Conservation (phyloP, 2,888 invertebrate species). For the Ganaspis brasiliensis region DNA sequence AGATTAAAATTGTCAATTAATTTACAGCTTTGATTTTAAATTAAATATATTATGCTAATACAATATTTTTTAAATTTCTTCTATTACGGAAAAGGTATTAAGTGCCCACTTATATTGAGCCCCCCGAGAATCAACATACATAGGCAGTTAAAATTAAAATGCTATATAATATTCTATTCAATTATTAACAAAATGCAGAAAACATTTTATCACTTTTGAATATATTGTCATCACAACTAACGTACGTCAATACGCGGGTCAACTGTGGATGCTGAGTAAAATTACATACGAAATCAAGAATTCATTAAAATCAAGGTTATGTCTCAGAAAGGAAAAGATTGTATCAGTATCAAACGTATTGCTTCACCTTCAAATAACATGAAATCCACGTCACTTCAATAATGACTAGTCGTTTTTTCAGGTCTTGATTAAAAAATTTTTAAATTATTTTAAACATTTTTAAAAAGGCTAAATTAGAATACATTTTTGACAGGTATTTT, state of each 20-base stretch:
- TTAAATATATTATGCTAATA: too few species aligned
- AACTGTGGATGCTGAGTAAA: conserved; percentile 19
- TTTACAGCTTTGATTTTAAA: too few species aligned
- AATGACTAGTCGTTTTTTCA: neutral
- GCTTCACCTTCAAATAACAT: conserved; percentile 29
- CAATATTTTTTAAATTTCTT: neutral
- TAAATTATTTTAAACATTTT: conserved; percentile 2
- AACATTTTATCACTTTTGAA: too few species aligned
- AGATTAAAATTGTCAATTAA: neutral
- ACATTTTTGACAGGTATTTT: neutral
- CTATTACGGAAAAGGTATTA: too few species aligned
- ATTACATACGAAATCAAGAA: conserved; percentile 39
- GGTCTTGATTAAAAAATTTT: neutral
- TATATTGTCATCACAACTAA: too few species aligned
- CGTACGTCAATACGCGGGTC: too few species aligned
- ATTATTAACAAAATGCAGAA: too few species aligned
- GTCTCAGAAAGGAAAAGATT: conserved; percentile 35
- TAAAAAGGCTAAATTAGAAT: neutral
- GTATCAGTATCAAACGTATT: conserved; percentile 1
- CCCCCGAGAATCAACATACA: too few species aligned
- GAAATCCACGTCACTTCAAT: neutral
- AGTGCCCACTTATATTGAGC: too few species aligned
- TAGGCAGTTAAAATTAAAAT: too few species aligned
- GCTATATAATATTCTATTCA: too few species aligned
- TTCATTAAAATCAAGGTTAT: conserved; percentile 42